Evolutionary conservation across 1,140 invertebrate species (phyloP), one percentile per base, ranked within the genome.

Genomic region (Mylabris phalerata): DNA sequence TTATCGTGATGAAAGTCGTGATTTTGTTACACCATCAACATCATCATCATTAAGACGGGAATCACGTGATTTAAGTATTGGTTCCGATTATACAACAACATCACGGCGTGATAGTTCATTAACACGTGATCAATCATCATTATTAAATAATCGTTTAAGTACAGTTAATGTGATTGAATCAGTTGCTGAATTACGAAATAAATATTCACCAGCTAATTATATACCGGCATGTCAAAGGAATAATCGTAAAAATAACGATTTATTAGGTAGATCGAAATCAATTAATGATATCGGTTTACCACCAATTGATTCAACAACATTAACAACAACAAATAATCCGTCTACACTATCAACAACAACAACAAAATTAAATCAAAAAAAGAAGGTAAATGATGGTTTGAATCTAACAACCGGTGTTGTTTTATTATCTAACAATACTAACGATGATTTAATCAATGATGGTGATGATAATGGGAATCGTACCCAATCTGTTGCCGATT

Each of bases 141-240:
- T n/a, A n/a, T 19, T 19, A 19, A 62, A 42, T 66, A 62, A 46
- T 69, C 71, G 4, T 71, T 70, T 4, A 69, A 74, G 39, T 52
- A 48, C 67, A 3, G 43, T 69, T 3, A 63, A 60, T 52, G 63
- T 71, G 9, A 62, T 67, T 26, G 76, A 79, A 67, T 79, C 77
- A 0, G 75, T 79, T 0, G 78, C 80, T 2, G 84, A 85, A 46
- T 65, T 84, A 3, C 79, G 80, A 62, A 80, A 79, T 54, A 83
- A 82, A 62, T 85, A 84, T 64, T 84, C 82, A 0, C 81, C 82
- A 6, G 71, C 78, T 4, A 80, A 81, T 58, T 85, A 86, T 67
- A 75, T 82, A 48, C 82, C 83, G 6, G 75, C 80, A 26, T 78
- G 80, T 4, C 75, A 79, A 50, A 71, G 80, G 50, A 73, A 7